phyloP scores from a whole-genome alignment of 1,140 invertebrate genomes.

The Brachionus rotundiformis region DNA sequence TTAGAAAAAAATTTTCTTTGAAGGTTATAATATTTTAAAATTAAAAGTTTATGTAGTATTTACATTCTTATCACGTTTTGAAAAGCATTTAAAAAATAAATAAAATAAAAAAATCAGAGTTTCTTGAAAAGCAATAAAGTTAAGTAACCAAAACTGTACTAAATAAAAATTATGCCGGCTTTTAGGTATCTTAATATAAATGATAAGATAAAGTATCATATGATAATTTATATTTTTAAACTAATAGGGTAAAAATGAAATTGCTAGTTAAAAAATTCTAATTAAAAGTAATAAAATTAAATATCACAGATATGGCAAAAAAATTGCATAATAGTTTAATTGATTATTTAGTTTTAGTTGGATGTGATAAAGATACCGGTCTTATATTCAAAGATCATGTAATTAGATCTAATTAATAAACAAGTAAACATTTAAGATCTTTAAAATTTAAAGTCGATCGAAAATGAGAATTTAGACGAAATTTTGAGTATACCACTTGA shows the following conservation, averaged over 20 bases:
- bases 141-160: not conserved
- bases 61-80: not conserved
- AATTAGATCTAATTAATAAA: not conserved
- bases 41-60: not conserved
- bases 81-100: too few relatives aligned
- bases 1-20: not conserved
- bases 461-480: slow-evolving; percentile 23
- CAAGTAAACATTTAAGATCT: not conserved
- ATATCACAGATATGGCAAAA: not conserved
- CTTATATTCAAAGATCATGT: not conserved
- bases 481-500: slow-evolving; percentile 7
- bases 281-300: not conserved
- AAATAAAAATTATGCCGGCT: not conserved
- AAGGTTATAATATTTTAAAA: not conserved
- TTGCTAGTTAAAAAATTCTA: not conserved
- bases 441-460: not conserved
- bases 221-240: not conserved
- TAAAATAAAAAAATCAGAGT: too few relatives aligned
- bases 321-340: slow-evolving; percentile 47
- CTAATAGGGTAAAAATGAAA: not conserved
- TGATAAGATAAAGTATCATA: slow-evolving; percentile 1
- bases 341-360: slow-evolving; percentile 45
- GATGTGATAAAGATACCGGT: slow-evolving; percentile 36
- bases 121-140: slow-evolving; percentile 8
- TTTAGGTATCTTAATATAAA: not conserved